These are phyloP conservation scores for Drosophila formosana DNA, from an alignment of 2,888 invertebrate species.

Conservation along the genomic window DNA sequence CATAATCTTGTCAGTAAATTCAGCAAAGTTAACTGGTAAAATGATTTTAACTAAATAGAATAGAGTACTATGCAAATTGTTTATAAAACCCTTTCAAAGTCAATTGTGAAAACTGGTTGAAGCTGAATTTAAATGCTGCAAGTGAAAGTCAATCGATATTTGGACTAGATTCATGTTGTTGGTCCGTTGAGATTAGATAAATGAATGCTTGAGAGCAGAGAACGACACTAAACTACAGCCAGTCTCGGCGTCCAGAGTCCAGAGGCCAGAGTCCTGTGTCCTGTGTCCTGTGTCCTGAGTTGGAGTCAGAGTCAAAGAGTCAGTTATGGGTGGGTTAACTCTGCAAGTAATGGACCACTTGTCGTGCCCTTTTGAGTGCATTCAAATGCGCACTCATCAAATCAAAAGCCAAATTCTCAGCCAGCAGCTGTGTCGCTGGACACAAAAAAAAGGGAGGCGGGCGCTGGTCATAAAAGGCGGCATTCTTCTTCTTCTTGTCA, in stretches of 20 bases:
- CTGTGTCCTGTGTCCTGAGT: too few relatives aligned
- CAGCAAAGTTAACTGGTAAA: too few relatives aligned
- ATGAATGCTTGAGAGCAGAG: slow-evolving; percentile 18
- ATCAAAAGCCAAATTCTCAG: slow-evolving; percentile 76
- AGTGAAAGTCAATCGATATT: slow-evolving; percentile 6
- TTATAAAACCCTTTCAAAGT: too few relatives aligned
- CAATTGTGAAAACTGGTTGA: neutral
- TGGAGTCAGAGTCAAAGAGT: neutral
- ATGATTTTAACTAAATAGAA: too few relatives aligned
- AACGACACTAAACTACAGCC: slow-evolving; percentile 17
- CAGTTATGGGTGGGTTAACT: slow-evolving; percentile 39
- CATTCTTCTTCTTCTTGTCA: slow-evolving; percentile 17
- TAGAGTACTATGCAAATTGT: too few relatives aligned
- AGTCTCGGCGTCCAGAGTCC: neutral
- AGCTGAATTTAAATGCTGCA: neutral
- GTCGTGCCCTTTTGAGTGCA: slow-evolving; percentile 64
- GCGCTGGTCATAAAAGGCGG: slow-evolving; percentile 26
- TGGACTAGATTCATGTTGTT: neutral
- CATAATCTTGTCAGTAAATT: too few relatives aligned
- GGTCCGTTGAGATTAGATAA: slow-evolving; percentile 2
- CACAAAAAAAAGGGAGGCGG: slow-evolving; percentile 2
- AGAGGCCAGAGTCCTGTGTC: too few relatives aligned
- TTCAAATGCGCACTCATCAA: slow-evolving; percentile 76
- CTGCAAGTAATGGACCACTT: slow-evolving; percentile 73
- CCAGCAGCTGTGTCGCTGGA: slow-evolving; percentile 28